These are phyloP conservation scores for Eleutherodactylus coqui DNA, from an alignment of 2,797 vertebrate genomes.

Conservation along the genomic window DNA sequence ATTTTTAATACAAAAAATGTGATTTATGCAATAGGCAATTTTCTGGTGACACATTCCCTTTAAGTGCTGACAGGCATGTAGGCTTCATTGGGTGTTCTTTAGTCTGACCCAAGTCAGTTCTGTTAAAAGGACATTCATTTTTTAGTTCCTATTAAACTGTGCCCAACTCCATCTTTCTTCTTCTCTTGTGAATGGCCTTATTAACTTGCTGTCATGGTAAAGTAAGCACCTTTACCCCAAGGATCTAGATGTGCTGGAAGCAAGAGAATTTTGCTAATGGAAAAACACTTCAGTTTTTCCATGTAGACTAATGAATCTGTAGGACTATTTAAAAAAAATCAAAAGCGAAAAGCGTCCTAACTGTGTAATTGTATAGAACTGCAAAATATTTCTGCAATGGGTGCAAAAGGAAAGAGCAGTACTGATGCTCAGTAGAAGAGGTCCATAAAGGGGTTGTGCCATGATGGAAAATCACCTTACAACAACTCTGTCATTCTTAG, in stretches of 20 bases:
- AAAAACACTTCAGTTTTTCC: background rate
- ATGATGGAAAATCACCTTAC: no score
- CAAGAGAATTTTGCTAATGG: background rate
- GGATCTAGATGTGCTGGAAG: slow-evolving; percentile 22
- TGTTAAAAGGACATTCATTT: background rate
- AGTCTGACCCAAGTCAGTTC: background rate
- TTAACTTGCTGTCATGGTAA: slow-evolving; percentile 26
- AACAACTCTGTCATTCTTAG: no score
- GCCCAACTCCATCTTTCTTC: slow-evolving; percentile 9
- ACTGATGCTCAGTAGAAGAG: no score
- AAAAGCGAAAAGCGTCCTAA: background rate
- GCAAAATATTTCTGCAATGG: background rate
- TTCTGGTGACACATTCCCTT: background rate
- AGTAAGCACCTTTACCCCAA: slow-evolving; percentile 26
- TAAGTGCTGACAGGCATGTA: background rate
- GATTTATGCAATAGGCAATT: background rate
- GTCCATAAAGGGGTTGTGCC: no score
- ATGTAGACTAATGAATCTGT: slow-evolving; percentile 6
- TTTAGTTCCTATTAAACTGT: slow-evolving; percentile 8
- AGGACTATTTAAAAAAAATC: background rate
- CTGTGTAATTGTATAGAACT: background rate
- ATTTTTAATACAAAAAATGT: background rate
- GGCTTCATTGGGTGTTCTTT: background rate
- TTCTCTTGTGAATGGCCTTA: slow-evolving; percentile 14
- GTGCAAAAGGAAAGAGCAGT: background rate